phyloP scores from a whole-genome alignment of 2,113 vertebrate genomes.

The Tor tambroides region DNA sequence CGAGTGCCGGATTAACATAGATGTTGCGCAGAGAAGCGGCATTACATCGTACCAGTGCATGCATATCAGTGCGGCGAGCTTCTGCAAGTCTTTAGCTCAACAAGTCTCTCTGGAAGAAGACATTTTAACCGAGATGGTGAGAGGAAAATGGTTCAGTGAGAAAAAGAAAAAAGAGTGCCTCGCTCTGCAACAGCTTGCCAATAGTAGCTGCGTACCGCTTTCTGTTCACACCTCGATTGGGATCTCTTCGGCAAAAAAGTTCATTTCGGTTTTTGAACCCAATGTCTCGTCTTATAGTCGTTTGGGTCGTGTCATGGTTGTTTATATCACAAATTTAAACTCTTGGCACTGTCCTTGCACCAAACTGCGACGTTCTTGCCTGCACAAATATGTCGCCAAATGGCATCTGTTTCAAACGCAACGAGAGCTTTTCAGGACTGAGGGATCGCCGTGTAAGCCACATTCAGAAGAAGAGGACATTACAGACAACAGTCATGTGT shows the following conservation, averaged over 20 bases:
- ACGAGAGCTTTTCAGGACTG: conserved; percentile 13
- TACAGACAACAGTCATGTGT: background rate
- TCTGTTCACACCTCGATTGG: conserved; percentile 24
- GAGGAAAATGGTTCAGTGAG: conserved; percentile 16
- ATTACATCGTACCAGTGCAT: conserved; percentile 36
- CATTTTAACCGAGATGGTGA: conserved; percentile 10
- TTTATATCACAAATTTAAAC: conserved; percentile 7
- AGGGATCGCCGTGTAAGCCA: background rate
- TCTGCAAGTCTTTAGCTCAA: conserved; percentile 9
- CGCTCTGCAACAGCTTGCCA: conserved; percentile 18
- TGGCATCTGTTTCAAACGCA: conserved; percentile 47
- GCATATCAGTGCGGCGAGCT: conserved; percentile 35
- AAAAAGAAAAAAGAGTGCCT: conserved; percentile 38
- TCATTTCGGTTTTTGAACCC: conserved; percentile 37
- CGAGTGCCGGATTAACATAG: conserved; percentile 32
- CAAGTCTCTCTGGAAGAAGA: background rate
- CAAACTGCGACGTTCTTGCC: conserved; percentile 18
- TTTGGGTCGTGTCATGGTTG: conserved; percentile 41
- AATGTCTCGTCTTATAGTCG: conserved; percentile 24
- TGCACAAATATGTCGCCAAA: conserved; percentile 35
- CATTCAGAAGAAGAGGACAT: background rate
- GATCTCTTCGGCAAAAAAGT: background rate
- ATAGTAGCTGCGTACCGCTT: conserved; percentile 12
- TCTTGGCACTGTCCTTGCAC: conserved; percentile 41
- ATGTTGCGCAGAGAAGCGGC: conserved; percentile 30